Conservation (phyloP, 2,797 vertebrate genomes). For the Gobio occitaniae region DNA sequence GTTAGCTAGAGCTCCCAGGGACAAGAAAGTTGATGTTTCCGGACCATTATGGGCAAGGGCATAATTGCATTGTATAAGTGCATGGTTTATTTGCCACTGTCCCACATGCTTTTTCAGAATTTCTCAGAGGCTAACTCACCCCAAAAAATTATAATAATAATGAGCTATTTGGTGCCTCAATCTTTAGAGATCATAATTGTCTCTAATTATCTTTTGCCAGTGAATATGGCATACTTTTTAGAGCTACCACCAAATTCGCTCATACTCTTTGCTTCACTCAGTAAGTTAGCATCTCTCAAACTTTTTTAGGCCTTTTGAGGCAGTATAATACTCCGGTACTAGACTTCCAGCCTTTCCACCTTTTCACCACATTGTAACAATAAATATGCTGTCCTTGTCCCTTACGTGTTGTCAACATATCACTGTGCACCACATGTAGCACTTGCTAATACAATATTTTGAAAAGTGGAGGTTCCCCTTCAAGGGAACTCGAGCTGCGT, state of each 20-base stretch:
- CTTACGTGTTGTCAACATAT: conserved; percentile 20
- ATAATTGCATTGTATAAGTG: conserved; percentile 52
- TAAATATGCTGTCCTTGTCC: not conserved
- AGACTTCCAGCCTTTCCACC: not conserved
- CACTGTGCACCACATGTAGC: not conserved
- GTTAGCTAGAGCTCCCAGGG: conserved; percentile 35
- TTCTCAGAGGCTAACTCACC: conserved; percentile 36
- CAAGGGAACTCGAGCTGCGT: no score
- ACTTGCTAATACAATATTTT: not conserved
- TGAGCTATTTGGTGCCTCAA: not conserved
- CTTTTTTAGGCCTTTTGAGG: not conserved
- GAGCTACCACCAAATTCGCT: not conserved
- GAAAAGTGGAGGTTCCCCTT: not conserved
- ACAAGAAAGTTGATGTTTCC: conserved; percentile 43
- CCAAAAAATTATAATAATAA: conserved; percentile 2
- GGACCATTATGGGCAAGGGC: conserved; percentile 45
- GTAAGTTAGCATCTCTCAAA: not conserved
- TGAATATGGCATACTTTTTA: not conserved
- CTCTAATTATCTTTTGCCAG: conserved; percentile 1
- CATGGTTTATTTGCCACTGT: conserved; percentile 36
- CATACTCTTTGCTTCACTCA: not conserved
- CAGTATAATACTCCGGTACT: not conserved
- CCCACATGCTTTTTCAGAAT: conserved; percentile 21
- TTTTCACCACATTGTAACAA: not conserved
- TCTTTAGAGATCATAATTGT: conserved; percentile 13